A percentile compares a stretch with the other conserved stretches of the same genome.
phyloP scores from a whole-genome alignment of 2,888 invertebrate genomes.

The Aphelenchoides bicaudatus region DNA sequence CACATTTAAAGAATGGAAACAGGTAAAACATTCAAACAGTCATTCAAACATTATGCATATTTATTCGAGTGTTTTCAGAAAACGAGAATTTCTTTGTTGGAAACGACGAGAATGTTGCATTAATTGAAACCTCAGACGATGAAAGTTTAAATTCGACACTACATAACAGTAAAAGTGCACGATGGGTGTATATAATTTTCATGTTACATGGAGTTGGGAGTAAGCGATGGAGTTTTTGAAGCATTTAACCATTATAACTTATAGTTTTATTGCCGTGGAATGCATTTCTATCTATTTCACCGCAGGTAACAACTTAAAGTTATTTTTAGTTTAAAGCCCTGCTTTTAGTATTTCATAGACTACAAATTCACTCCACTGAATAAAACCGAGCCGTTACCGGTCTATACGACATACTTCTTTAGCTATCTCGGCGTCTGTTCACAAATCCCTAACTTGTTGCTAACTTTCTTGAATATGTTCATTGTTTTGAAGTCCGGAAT shows the following conservation, averaged over 20 bases:
- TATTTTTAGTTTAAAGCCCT: neutral
- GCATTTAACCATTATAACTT: too few species aligned
- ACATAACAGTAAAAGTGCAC: too few species aligned
- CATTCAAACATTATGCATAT: too few species aligned
- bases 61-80: too few species aligned
- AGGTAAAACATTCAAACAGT: too few species aligned
- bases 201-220: conserved; percentile 88
- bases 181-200: conserved; percentile 82
- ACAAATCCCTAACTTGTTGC: conserved; percentile 87
- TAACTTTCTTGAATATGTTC: conserved; percentile 68
- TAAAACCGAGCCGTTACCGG: conserved; percentile 44
- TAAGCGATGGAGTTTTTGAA: too few species aligned
- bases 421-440: conserved; percentile 80
- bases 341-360: conserved; percentile 69
- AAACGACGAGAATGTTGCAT: too few species aligned
- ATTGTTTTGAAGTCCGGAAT: conserved; percentile 68
- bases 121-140: too few species aligned
- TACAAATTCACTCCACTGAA: conserved; percentile 71
- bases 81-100: too few species aligned
- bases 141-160: too few species aligned
- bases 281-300: conserved; percentile 82
- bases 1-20: too few species aligned
- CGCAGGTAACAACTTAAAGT: conserved; percentile 33
- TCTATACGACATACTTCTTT: conserved; percentile 75
- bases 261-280: conserved; percentile 96